Base-by-base conservation (phyloP, 2,797 vertebrate genomes). In the Cryptoprocta ferox region DNA sequence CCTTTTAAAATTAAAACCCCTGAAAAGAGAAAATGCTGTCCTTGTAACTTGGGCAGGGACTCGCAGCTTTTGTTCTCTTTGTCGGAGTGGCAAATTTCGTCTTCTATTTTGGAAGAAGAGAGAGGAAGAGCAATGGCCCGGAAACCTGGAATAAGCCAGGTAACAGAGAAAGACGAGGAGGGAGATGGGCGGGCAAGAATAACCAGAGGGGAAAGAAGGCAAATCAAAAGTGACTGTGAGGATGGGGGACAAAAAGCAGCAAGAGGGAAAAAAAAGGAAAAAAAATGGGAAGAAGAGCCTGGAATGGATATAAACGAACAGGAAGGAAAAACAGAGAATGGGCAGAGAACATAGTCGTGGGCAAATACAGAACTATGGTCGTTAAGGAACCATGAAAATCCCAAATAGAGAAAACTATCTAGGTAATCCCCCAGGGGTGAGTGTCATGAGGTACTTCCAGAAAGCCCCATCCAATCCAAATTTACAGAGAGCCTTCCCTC, bases 11-110 rank as follows among this genome's bases (percentile, higher is more conserved):
- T 95, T 87, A 95, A 98, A 80, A 24, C 71, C 84, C 76, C 92
- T 96, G 89, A 95, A 97, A 93, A 95, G 90, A 94, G 94, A 97
- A 97, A 98, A 86, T 79, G 96, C 92, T 98, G 95, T 96, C 83
- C 87, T 98, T 97, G 94, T 96, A 94, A 97, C 75, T 98, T 98
- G 45, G 93, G 93, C 15, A 91, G 75, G 50, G 56, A 97, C 95
- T 97, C 86, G 50, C 82, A 73, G 95, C 89, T 97, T 97, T 95
- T 97, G 89, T 97, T 95, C 94, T 80, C 70, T 95, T 96, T 97
- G 96, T 97, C 81, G 81, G 73, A 75, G 84, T 9, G 81, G 92
- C 87, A 90, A 96, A 95, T 96, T 97, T 94, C 65, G 5, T 89
- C 95, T 97, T 88, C 95, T 82, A 53, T 86, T 89, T 95, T 94